Conservation (phyloP, 2,888 invertebrate genomes). For the Eilema griseolum region DNA sequence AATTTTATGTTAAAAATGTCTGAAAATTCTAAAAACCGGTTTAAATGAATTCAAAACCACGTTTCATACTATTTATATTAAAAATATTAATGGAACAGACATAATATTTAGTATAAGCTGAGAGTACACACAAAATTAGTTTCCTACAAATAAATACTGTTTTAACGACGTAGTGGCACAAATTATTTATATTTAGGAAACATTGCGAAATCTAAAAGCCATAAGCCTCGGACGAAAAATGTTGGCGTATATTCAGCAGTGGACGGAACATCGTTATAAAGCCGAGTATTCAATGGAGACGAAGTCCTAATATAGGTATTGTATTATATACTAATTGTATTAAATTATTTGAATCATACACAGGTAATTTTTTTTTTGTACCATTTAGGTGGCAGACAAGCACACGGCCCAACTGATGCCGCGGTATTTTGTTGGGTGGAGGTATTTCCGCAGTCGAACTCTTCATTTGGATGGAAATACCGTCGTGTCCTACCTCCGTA, state of each 20-base stretch:
- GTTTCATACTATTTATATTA: conserved; percentile 1
- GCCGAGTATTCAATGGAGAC: conserved; percentile 49
- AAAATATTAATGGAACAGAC: conserved; percentile 21
- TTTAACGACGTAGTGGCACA: conserved; percentile 46
- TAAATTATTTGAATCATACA: neutral
- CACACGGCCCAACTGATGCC: no score
- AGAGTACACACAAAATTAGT: conserved; percentile 41
- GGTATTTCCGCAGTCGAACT: no score
- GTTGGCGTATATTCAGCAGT: conserved; percentile 68
- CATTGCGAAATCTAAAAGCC: conserved; percentile 76
- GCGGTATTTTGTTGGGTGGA: no score
- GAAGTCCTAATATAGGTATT: conserved; percentile 19
- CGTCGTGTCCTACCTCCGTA: no score
- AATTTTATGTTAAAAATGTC: no score
- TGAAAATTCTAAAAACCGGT: neutral
- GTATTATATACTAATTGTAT: neutral
- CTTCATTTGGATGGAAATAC: no score
- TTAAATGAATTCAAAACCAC: neutral
- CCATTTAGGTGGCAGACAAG: no score
- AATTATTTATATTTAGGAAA: conserved; percentile 62
- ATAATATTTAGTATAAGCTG: conserved; percentile 29
- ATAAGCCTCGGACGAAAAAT: conserved; percentile 82
- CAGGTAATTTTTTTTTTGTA: no score
- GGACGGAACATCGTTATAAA: conserved; percentile 56
- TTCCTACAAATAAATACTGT: conserved; percentile 42